Base-by-base conservation (phyloP, 2,888 invertebrate genomes). In the Carpatolechia fugitivella region DNA sequence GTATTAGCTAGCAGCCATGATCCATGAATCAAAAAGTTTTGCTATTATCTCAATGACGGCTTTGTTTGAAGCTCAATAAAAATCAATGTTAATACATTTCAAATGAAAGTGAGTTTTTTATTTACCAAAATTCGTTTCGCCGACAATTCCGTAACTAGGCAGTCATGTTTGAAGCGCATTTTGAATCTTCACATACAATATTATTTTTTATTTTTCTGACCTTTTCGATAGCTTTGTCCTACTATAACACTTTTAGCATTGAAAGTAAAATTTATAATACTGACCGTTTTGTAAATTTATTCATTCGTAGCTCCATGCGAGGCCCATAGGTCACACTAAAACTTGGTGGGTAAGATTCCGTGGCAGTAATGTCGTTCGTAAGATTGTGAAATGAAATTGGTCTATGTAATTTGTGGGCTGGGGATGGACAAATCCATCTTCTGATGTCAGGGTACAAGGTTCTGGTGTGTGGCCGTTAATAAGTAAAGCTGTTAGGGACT, bases 371-470 rank as follows among this genome's bases (percentile, higher is more conserved):
- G 79, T 80, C 80, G 75, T 83, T 82, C 78, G 82, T 75, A 79
- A 82, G 82, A 81, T 84, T 82, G 80, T 77, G 78, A 79, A 76
- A 41, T 73, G 74, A 79, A 85, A 88, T 88, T 87, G 84, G 82
- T 86, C 80, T 74, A 79, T 76, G 81, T 83, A 83, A 89, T 87
- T 88, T 86, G 82, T 75, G 68, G 71, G 66, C 65, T 58, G 69
- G 78, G 73, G 81, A 74, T 67, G 69, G 61, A 63, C 70, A 70
- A 70, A 82, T 85, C 75, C 72, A 75, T 85, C 81, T 81, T 76
- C 60, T 58, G 64, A 66, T 70, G 78, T 77, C 75, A 72, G 69
- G 64, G 68, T 62, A 62, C 63, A 62, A 60, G 64, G 68, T 66
- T 66, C 62, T 65, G 66, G 68, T 67, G 60, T 60, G 58, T 54